Base-by-base conservation (phyloP, 2,113 vertebrate genomes). In the Aythya baeri region DNA sequence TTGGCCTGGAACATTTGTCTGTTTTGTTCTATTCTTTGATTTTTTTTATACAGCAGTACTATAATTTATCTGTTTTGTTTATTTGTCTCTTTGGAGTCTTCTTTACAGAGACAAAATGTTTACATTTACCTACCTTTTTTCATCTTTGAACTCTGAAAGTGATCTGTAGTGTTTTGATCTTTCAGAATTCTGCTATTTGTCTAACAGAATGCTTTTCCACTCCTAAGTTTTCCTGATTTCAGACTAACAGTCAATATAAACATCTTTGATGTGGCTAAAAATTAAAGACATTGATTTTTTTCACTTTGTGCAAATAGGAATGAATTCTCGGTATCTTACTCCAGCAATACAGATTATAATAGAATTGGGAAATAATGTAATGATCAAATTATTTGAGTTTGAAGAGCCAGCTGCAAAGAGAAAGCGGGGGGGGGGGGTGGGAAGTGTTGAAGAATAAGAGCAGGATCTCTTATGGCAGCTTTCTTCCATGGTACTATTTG, bases 391-490 rank as follows among this genome's bases (percentile, higher is more conserved):
- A 22, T 87, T 85, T 10, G 16, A 70, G 21, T 73, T 79, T 95
- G 66, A 77, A 93, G 72, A 94, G 50, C 25, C 79, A 96, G 82
- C 59, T 96, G 79, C 66, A 84, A 65, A 29, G 8, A 62, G 32
- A 41, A 95, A 18, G 91, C 1, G 50, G 74, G 17, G 77, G 73
- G 83, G 11, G 57, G 32, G 59, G 77, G 73, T 81, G 11, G 57
- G 32, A 57, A 52, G 25, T 61, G 88, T 91, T 96, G 34, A 70
- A 88, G 44, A 93, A 34, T 71, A 88, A 84, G 77, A 94, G 59
- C 80, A 86, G 61, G 46, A 86, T 96, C 76, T 94, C 75, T 96
- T 83, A 96, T 83, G 76, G 86, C 84, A 97, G 38, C 58, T 95
- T 89, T 91, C 73, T 91, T 93, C 57, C 87, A 88, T 46, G 26